Evolutionary conservation across 2,797 vertebrate genomes (phyloP), one percentile per base, ranked within the genome.

Genomic region (Tachyglossus aculeatus): DNA sequence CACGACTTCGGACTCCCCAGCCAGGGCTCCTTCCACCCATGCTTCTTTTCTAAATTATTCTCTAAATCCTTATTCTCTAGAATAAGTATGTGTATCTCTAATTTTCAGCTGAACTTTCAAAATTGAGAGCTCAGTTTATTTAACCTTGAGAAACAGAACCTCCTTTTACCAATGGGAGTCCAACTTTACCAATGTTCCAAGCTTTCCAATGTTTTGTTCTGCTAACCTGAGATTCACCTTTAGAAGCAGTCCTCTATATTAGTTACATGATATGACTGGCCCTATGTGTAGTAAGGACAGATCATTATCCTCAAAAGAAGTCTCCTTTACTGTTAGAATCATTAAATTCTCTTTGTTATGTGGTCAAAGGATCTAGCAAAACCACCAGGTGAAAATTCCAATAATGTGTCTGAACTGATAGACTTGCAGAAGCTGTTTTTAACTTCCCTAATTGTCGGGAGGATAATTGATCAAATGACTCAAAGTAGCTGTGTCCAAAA

Each of bases 391-490:
- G 15, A 13, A 57, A 32, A 54, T 74, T 44, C 29, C 43, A 55
- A 33, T 60, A 7, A 40, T 19, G 21, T 11, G 24, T 57, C 24
- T 60, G 54, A 70, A 55, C 50, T 27, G 45, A 48, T 56, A 44
- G 59, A 18, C 21, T 60, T 72, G 38, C 37, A 21, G 13, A 38
- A 33, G 36, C 41, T 53, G 4, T 73, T 7, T 71, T 78, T 48
- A 27, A 71, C n/a, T 61, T 60, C 76, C 45, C 54, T 68, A 67
- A 67, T 75, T 43, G 38, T 71, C n/a, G 78, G 41, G 44, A 21
- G 33, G 39, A 78, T 18, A 55, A 63, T 74, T 71, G 12, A 29
- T 71, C 18, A 65, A 44, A 57, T 75, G 54, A 68, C 22, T 76
- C 38, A 58, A 54, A 56, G 65, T 61, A 52, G 29, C 27, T 33